A percentile compares a stretch with the other conserved stretches of the same genome.
phyloP scores from a whole-genome alignment of 2,797 vertebrate genomes.

The Micrastur ruficollis region DNA sequence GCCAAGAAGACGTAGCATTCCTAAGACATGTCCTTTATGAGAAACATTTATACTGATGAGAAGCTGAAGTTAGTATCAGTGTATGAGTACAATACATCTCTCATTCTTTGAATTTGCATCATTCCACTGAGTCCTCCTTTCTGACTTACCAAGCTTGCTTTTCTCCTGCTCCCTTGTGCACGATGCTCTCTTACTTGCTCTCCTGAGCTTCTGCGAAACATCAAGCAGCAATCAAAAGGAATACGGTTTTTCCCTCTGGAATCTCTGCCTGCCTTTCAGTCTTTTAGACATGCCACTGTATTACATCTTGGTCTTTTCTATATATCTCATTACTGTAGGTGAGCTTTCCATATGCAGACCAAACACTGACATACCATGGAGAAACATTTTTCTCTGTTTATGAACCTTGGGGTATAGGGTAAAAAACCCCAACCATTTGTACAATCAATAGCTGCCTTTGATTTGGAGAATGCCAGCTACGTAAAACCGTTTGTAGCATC shows the following conservation, averaged over 20 bases:
- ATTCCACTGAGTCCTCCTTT: background rate
- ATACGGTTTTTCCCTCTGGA: background rate
- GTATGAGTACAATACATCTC: background rate
- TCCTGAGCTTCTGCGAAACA: background rate
- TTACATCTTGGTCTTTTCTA: background rate
- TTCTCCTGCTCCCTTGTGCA: background rate
- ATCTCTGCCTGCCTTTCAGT: background rate
- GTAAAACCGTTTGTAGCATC: background rate
- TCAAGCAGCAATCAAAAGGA: background rate
- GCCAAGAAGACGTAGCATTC: background rate
- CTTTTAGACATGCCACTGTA: background rate
- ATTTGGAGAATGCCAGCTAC: background rate
- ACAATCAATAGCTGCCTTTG: background rate
- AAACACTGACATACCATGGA: background rate
- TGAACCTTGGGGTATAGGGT: background rate
- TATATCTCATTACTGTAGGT: background rate
- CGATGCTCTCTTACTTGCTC: background rate
- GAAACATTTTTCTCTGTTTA: background rate
- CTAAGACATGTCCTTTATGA: background rate
- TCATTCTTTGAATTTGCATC: background rate
- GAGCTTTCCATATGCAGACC: background rate
- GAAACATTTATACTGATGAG: background rate
- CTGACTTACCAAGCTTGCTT: background rate
- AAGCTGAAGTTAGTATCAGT: background rate
- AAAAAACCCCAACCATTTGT: background rate